Percentiles rank a stretch among this genome's conserved stretches.
phyloP scores from a whole-genome alignment of 2,797 vertebrate species.

The Bufotes viridis region DNA sequence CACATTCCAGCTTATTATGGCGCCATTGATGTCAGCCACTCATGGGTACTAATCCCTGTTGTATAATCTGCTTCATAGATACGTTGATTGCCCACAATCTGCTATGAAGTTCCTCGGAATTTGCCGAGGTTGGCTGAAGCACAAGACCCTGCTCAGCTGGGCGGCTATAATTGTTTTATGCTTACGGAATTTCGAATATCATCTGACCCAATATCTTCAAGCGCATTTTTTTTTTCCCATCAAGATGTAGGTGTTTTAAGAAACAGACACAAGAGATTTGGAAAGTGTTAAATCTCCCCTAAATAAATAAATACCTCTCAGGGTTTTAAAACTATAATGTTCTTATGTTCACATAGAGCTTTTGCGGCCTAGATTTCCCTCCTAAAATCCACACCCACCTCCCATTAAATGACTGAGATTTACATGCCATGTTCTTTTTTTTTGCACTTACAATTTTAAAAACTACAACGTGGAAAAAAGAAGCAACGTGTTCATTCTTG shows the following conservation, averaged over 20 bases:
- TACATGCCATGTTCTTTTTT: no score
- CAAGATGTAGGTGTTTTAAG: neutral
- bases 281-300: no score
- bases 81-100: slow-evolving; percentile 33
- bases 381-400: no score
- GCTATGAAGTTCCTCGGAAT: slow-evolving; percentile 24
- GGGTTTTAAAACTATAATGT: no score
- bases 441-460: no score
- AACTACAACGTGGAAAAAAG: no score
- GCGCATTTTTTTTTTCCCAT: neutral
- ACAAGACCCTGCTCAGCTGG: neutral
- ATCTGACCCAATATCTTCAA: neutral
- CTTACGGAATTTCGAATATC: neutral
- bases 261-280: neutral
- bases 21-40: slow-evolving; percentile 47
- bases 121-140: slow-evolving; percentile 2
- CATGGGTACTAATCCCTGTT: slow-evolving; percentile 43
- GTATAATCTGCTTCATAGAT: slow-evolving; percentile 32
- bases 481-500: no score
- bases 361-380: no score
- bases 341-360: no score
- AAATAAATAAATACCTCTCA: no score
- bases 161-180: neutral
- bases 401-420: no score
- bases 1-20: slow-evolving; percentile 39